A percentile compares a stretch with the other conserved stretches of the same genome.
These are phyloP conservation scores for Chymomyza amoena DNA, from an alignment of 2,888 invertebrate genomes.

Conservation along the genomic window DNA sequence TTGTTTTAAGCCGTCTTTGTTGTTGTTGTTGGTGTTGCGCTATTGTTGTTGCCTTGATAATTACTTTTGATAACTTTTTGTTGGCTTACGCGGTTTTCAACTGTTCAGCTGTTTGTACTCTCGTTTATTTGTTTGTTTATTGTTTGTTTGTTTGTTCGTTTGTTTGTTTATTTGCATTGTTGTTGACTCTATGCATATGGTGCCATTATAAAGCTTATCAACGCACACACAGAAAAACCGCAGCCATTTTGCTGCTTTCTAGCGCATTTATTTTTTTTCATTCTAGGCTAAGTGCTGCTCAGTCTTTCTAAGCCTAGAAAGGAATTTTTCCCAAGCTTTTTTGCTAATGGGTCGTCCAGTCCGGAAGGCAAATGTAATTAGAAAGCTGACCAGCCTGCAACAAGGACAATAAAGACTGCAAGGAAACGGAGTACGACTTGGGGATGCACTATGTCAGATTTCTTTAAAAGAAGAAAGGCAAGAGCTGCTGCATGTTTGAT, in stretches of 20 bases:
- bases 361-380: constrained; percentile 4
- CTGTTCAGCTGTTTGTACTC: constrained; percentile 17
- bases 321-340: background rate
- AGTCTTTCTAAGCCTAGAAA: background rate
- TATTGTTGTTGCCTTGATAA: constrained; percentile 49
- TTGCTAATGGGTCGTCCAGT: background rate
- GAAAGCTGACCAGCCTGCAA: background rate
- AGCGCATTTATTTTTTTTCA: background rate
- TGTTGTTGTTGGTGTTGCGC: constrained; percentile 18
- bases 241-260: background rate
- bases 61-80: constrained; percentile 67
- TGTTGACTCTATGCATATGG: constrained; percentile 41
- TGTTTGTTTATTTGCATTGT: constrained; percentile 19
- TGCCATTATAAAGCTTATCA: constrained; percentile 61
- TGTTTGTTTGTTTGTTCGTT: background rate
- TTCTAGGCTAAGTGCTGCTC: constrained; percentile 1
- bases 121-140: background rate
- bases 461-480: too few relatives aligned
- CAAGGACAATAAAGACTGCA: background rate
- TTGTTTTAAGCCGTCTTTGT: constrained; percentile 27
- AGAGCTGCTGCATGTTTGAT: too few relatives aligned
- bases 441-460: too few relatives aligned
- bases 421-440: background rate
- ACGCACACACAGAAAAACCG: constrained; percentile 17
- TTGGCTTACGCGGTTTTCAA: constrained; percentile 41